Base-by-base conservation (phyloP, 2,797 vertebrate genomes). In the Oryzias sinensis region DNA sequence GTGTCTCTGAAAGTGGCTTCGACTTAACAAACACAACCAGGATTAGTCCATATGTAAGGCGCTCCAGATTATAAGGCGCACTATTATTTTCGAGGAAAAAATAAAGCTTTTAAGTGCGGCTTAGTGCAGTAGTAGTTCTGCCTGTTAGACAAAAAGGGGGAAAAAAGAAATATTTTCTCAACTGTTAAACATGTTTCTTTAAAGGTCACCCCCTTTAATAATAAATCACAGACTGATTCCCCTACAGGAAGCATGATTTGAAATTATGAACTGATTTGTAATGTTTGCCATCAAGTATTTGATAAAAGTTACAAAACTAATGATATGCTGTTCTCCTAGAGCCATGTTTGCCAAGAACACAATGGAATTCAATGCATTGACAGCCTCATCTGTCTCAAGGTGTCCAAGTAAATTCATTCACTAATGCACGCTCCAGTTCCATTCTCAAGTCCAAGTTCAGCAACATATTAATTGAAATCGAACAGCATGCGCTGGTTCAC, bases 291-390 rank as follows among this genome's bases (percentile, higher is more conserved):
- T 44, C 64, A 70, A 66, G 62, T 71, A 60, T 14, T 15, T 22
- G 27, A 85, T 79, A 85, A 66, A 87, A 80, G 77, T 73, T 71
- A 81, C 74, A 80, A 76, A 86, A 71, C 75, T 60, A 63, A 45
- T 79, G 75, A 59, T 68, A 69, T 22, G 70, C 58, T 43, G 48
- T 52, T 60, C 61, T 65, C 49, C 6, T 4, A 60, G 64, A 73
- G 62, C 47, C 47, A 25, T 13, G 8, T 55, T 62, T 74, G 79
- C 73, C 75, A 63, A 70, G 70, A 85, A 72, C 66, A 79, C 82
- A 88, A 79, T 59, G 84, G 84, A 90, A 89, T 90, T 87, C 90
- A 85, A 89, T 91, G 77, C 83, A 88, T 77, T 80, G 90, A 90
- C 60, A 71, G 68, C 59, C 85, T 79, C 80, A 85, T 88, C 79